phyloP scores from a whole-genome alignment of 35 echinoderm and acorn worm genomes.

The Apostichopus parvimensis region DNA sequence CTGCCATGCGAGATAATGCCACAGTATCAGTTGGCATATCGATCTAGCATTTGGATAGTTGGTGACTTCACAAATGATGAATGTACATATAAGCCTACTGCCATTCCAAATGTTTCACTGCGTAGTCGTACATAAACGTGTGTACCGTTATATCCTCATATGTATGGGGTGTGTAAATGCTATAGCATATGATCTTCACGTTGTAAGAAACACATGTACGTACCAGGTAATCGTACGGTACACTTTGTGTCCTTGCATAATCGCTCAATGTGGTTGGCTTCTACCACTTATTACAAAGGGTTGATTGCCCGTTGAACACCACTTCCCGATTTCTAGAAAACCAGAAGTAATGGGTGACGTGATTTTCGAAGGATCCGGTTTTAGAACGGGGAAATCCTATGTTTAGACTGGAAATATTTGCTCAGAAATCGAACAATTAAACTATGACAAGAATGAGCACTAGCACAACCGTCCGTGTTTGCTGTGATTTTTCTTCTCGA shows the following conservation, averaged over 20 bases:
- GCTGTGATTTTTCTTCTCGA: too few species aligned
- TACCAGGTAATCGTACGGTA: not conserved
- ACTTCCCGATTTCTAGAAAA: conserved; percentile 8
- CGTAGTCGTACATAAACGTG: too few species aligned
- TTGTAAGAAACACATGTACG: not conserved
- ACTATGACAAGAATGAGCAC: too few species aligned
- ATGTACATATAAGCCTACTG: not conserved
- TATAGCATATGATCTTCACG: not conserved
- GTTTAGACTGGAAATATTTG: too few species aligned
- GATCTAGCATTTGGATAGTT: conserved; percentile 19
- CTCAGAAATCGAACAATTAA: too few species aligned
- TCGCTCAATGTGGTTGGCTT: not conserved
- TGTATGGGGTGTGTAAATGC: not conserved
- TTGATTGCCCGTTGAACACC: not conserved
- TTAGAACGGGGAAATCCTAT: too few species aligned
- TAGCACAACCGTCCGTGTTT: too few species aligned
- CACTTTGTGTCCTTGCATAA: not conserved
- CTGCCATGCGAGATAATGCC: conserved; percentile 32
- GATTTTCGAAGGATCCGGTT: too few species aligned
- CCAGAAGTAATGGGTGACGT: not conserved
- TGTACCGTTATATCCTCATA: too few species aligned
- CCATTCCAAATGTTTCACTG: too few species aligned
- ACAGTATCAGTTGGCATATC: conserved; percentile 39
- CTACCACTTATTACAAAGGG: not conserved
- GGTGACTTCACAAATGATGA: not conserved